Base-by-base conservation (phyloP, 2,888 invertebrate genomes). In the Clistopyga incitator region DNA sequence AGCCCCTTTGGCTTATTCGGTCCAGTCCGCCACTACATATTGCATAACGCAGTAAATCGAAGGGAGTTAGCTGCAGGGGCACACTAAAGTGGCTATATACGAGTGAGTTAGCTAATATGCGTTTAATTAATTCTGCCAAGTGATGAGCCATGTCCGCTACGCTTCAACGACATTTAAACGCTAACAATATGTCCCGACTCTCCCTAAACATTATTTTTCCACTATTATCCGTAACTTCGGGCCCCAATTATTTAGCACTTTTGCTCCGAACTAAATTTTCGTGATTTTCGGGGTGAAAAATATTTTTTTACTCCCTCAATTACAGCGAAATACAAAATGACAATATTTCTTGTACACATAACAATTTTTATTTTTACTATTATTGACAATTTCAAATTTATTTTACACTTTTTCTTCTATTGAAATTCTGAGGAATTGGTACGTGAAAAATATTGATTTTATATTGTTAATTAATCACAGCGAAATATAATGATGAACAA, bases 51-150 rank as follows among this genome's bases (percentile, higher is more conserved):
- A 50, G 68, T 42, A 47, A 68, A 86, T 59, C 71, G 80, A 70
- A 72, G 77, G 67, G 85, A 82, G 77, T 77, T 82, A 82, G 77
- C 78, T 82, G 77, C 81, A 75, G 70, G 64, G 59, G 54, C 54
- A 56, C 72, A 45, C 20, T 50, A 56, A 68, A 71, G 82, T 72
- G 38, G 65, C 67, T 47, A 42, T 84, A 89, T 88, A 89, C 71
- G 80, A 92, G 90, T 91, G 90, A 92, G 86, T 90, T 89, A 87
- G 82, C 89, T 93, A 93, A 92, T 93, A 91, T 91, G 88, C 88
- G 89, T 92, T 93, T 92, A 91, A 92, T 93, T 91, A 92, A 91
- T 92, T 90, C 88, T 74, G 61, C 86, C 81, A 87, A 83, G 81
- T 84, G 82, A 86, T 78, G 84, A 78, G 79, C 85, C 79, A 86